Percentiles rank a stretch among this genome's conserved stretches.
phyloP scores from a whole-genome alignment of 2,797 vertebrate genomes.

The Xenentodon cancila region DNA sequence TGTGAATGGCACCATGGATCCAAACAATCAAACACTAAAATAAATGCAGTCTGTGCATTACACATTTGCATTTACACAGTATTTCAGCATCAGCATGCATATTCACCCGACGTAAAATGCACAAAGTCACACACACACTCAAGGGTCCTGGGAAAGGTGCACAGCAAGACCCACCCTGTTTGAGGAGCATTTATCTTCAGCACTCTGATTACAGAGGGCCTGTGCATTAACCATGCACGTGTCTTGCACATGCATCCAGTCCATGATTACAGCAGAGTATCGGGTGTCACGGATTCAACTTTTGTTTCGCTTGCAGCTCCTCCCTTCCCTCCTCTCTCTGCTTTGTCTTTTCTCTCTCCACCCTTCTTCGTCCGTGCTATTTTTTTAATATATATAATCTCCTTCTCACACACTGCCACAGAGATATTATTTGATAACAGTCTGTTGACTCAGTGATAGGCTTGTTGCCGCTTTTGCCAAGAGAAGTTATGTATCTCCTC shows the following conservation, averaged over 20 bases:
- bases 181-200: slow-evolving; percentile 25
- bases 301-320: slow-evolving; percentile 53
- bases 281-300: slow-evolving; percentile 45
- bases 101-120: not conserved
- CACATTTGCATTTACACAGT: no score
- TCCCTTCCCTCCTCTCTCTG: slow-evolving; percentile 34
- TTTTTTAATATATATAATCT: slow-evolving; percentile 18
- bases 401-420: slow-evolving; percentile 42
- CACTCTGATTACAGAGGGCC: slow-evolving; percentile 25
- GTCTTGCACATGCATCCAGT: slow-evolving; percentile 15
- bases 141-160: slow-evolving; percentile 9
- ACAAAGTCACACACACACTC: not conserved
- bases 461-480: slow-evolving; percentile 27
- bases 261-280: slow-evolving; percentile 41
- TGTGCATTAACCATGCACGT: not conserved
- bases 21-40: slow-evolving; percentile 10
- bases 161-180: slow-evolving; percentile 7
- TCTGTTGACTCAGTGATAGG: slow-evolving; percentile 58
- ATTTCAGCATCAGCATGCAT: not conserved
- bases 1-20: slow-evolving; percentile 7
- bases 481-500: slow-evolving; percentile 45
- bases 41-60: no score
- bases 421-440: slow-evolving; percentile 43
- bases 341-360: slow-evolving; percentile 55
- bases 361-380: slow-evolving; percentile 76